Percentiles rank a stretch among this genome's conserved stretches.
phyloP scores from a whole-genome alignment of 2,888 invertebrate genomes.

The Melanchra persicariae region DNA sequence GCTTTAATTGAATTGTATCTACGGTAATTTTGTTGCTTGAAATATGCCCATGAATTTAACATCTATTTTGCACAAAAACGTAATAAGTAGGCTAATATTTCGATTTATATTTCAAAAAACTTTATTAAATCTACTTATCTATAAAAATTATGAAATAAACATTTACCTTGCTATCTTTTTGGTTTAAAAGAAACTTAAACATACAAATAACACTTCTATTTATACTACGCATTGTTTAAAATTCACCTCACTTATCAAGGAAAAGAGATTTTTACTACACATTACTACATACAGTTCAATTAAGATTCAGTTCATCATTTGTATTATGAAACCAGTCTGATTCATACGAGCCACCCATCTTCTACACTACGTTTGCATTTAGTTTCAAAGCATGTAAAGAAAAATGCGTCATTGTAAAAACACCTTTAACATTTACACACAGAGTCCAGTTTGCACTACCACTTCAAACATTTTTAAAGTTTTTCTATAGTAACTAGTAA shows the following conservation, averaged over 20 bases:
- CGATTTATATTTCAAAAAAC: too few relatives aligned
- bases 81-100: neutral
- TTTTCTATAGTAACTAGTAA: too few relatives aligned
- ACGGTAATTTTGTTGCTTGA: neutral
- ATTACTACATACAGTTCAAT: conserved; percentile 32
- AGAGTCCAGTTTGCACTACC: neutral
- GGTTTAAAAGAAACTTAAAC: too few relatives aligned
- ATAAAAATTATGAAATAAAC: too few relatives aligned
- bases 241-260: conserved; percentile 35
- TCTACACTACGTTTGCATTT: conserved; percentile 15
- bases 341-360: conserved; percentile 44
- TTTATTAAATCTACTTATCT: neutral
- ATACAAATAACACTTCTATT: too few relatives aligned
- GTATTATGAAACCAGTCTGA: conserved; percentile 53
- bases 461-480: neutral
- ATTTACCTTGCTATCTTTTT: too few relatives aligned
- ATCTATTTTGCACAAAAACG: neutral
- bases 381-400: conserved; percentile 1
- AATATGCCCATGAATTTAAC: neutral
- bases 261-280: conserved; percentile 47
- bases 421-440: neutral
- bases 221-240: neutral
- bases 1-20: conserved; percentile 15
- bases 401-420: neutral
- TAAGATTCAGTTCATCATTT: conserved; percentile 44